Base-by-base conservation (phyloP, 2,888 invertebrate genomes). In the Drosophila suboccidentalis region DNA sequence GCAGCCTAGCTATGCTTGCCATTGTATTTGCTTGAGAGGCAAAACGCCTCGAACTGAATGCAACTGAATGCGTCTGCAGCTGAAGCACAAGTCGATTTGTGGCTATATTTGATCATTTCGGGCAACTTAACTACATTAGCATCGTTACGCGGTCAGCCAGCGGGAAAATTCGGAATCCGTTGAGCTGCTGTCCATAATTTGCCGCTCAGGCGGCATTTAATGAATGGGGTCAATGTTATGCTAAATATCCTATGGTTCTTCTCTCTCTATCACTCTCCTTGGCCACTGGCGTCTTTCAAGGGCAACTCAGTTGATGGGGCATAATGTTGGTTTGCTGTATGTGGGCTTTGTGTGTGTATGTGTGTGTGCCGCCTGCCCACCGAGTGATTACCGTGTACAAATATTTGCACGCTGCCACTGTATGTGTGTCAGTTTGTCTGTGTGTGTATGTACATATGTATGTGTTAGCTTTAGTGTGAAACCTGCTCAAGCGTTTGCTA, bases 351-450 rank as follows among this genome's bases (percentile, higher is more conserved):
- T 29, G 15, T 55, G 9, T 43, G 54, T 44, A 34, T 22, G 22
- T 22, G 6, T 39, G 38, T 53, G 38, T 29, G 55, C 51, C 60
- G 64, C 53, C 65, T 75, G 58, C 59, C 72, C 66, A 73, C 63
- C 79, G 81, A 82, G 66, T 85, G 86, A 84, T 84, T 84, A 87
- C 73, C 73, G 87, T 80, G 82, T 15, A 68, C 84, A 84, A 87
- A 87, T 79, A 88, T 85, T 87, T 82, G 68, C 65, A 60, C 64
- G 34, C 26, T 17, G 50, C 47, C 39, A 15, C 17, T 34, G 54
- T 26, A 15, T 58, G 53, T 46, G 57, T 50, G 19, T 19, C 19
- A 19, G 19, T 3, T 3, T 19, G 19, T 19, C 19, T 19, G 19
- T 19, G 19, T n/a, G 62, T 54, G 44, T 41, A 34, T 38, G 44